These are phyloP conservation scores for Drosophila stalkeri DNA, from an alignment of 2,888 invertebrate species.

Conservation along the genomic window DNA sequence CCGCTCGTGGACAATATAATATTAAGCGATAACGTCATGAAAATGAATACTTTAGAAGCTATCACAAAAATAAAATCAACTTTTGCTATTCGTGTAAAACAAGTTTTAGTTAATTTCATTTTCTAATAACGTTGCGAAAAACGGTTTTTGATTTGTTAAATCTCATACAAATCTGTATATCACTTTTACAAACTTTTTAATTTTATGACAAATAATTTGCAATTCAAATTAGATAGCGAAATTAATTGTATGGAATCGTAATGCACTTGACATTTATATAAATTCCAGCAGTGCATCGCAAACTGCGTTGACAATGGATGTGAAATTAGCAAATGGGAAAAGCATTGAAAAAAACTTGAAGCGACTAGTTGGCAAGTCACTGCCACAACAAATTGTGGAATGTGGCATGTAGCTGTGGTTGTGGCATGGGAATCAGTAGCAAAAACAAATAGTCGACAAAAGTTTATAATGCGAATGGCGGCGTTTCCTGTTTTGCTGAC, in stretches of 20 bases:
- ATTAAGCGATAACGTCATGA: background rate
- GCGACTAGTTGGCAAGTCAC: conserved; percentile 15
- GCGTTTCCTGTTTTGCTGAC: conserved; percentile 40
- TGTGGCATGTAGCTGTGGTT: background rate
- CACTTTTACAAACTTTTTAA: background rate
- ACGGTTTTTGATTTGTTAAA: background rate
- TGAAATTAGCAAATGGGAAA: conserved; percentile 28
- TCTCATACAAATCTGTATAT: background rate
- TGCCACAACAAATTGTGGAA: conserved; percentile 4
- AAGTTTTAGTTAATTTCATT: background rate
- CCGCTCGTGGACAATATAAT: background rate
- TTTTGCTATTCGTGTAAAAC: background rate
- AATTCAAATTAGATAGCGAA: conserved; percentile 40
- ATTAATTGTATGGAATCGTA: conserved; percentile 40
- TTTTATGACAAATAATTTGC: conserved; percentile 18
- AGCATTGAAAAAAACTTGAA: conserved; percentile 4
- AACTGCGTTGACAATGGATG: conserved; percentile 23
- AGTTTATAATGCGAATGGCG: conserved; percentile 32
- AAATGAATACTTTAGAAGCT: background rate
- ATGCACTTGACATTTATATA: conserved; percentile 50
- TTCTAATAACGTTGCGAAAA: background rate
- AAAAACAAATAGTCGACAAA: conserved; percentile 39
- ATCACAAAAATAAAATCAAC: background rate
- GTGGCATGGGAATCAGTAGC: background rate
- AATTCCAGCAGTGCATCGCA: conserved; percentile 11